Base-by-base conservation (phyloP, 1,140 invertebrate genomes). In the Drosophila yakuba region DNA sequence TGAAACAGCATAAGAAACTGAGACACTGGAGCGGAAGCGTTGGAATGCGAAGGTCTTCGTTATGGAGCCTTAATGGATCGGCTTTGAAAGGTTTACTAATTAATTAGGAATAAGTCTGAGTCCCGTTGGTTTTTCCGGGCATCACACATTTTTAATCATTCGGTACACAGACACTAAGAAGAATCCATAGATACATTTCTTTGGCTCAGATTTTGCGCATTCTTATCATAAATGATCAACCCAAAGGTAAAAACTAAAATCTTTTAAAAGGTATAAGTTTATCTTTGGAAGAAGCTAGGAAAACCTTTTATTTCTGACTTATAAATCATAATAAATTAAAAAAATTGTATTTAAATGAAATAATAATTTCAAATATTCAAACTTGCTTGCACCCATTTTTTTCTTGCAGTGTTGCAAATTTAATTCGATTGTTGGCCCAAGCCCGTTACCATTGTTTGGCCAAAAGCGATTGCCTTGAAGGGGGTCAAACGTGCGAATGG, bases 401-500 rank as follows among this genome's bases (percentile, higher is more conserved):
- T 86, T 86, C 38, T 60, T 39, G 1, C 83, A 79, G 83, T 82
- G 83, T 86, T 72, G 69, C 78, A 17, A 88, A 77, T 68, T 77
- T 35, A 73, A 77, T 60, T 68, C 23, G 45, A 59, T 12, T 54
- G 38, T 67, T 74, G 47, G 64, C 50, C 47, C 44, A 72, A 62
- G 39, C 50, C 64, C 74, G 20, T 75, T 74, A 36, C 28, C 38
- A 60, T 48, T 74, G 61, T 57, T 78, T 81, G 83, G 83, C 75
- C 35, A 79, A 86, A 88, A 79, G 54, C 78, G 58, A 86, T 82
- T 82, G 60, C 55, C 64, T 66, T 57, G 69, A 86, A 86, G 78
- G 77, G 75, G 83, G 82, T 86, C 82, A 86, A 59, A 86, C 82
- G 83, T 86, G 83, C 74, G 56, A 80, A 71, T 64, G 50, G 39